Conservation (phyloP, 2,113 vertebrate genomes). For the Brachypteracias leptosomus region DNA sequence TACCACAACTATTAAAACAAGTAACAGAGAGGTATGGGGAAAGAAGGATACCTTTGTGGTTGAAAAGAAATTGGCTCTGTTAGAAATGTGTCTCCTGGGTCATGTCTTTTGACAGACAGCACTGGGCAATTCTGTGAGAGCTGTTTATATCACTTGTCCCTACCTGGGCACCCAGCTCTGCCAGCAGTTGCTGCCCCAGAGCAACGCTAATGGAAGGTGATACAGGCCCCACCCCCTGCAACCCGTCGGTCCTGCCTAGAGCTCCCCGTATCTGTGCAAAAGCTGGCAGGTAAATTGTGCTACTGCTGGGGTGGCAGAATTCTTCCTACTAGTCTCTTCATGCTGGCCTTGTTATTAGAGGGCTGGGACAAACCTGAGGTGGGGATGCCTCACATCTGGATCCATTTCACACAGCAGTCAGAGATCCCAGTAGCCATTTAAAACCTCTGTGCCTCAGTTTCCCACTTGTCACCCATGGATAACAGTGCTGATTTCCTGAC, state of each 20-base stretch:
- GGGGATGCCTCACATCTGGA: neutral
- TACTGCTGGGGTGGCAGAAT: neutral
- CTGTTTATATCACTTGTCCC: neutral
- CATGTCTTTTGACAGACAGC: neutral
- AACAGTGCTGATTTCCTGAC: neutral
- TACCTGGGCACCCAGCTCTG: neutral
- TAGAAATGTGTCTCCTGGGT: neutral
- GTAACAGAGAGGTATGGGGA: neutral
- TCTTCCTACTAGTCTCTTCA: neutral
- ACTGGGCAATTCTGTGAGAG: neutral
- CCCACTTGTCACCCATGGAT: neutral
- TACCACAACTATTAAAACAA: neutral
- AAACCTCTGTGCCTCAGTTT: neutral
- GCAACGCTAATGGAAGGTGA: neutral
- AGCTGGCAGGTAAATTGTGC: neutral
- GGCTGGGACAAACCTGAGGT: neutral
- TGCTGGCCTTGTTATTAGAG: neutral
- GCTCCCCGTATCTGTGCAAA: neutral
- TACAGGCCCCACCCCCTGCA: accelerated
- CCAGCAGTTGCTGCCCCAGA: neutral
- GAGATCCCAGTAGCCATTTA: neutral
- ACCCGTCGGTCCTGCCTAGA: neutral
- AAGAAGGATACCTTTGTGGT: neutral
- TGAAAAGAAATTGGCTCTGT: neutral
- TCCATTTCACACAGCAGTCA: neutral